Evolutionary conservation across 2,888 invertebrate genomes (phyloP).

Genomic region (Ornithoptera priamus): DNA sequence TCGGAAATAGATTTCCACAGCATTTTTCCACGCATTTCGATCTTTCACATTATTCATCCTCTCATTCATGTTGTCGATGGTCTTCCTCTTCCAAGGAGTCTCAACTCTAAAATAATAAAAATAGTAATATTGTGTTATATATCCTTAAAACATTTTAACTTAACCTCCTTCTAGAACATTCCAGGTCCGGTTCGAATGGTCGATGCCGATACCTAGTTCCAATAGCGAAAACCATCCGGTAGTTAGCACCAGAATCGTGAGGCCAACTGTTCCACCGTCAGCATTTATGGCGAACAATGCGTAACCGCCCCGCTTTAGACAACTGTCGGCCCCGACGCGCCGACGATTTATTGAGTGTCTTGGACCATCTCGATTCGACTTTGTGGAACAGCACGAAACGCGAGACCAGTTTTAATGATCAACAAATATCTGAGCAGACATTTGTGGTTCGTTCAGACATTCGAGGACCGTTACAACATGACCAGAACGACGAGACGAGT

Average conservation of each 20-base stretch:
- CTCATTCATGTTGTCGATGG: too few relatives aligned
- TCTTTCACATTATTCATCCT: too few relatives aligned
- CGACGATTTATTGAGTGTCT: constrained; percentile 21
- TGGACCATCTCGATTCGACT: constrained; percentile 7
- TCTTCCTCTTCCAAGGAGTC: too few relatives aligned
- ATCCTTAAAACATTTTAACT: too few relatives aligned
- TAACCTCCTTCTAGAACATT: background rate
- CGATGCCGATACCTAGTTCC: constrained; percentile 7
- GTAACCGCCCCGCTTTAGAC: constrained; percentile 14
- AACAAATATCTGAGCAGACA: constrained; percentile 1
- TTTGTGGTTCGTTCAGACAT: too few relatives aligned
- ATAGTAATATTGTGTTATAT: too few relatives aligned
- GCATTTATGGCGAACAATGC: constrained; percentile 28
- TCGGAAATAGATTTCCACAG: too few relatives aligned
- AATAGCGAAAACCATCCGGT: constrained; percentile 9
- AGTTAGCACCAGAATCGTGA: constrained; percentile 20
- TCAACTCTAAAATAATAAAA: too few relatives aligned
- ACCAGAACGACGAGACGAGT: too few relatives aligned
- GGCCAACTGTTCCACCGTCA: constrained; percentile 5
- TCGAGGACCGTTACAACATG: too few relatives aligned
- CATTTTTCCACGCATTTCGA: too few relatives aligned
- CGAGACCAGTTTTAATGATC: constrained; percentile 3
- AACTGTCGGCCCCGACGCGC: constrained; percentile 15
- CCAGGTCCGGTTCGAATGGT: background rate
- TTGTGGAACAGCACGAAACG: background rate